phyloP scores from a whole-genome alignment of 1,140 invertebrate genomes.

The Lasioglossum baleicum region DNA sequence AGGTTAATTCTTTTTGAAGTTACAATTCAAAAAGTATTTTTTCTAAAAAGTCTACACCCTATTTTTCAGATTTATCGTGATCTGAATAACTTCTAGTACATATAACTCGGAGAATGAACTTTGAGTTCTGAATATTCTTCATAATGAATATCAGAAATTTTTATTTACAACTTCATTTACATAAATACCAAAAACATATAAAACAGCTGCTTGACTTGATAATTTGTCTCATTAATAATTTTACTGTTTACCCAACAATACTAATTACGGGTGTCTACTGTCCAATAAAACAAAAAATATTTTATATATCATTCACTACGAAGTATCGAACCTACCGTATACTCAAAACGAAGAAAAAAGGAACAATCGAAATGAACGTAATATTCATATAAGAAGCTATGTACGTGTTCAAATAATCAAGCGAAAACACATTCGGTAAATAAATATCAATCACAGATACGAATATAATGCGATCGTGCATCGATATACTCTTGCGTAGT shows the following conservation, averaged over 20 bases:
- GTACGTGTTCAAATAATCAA: background rate
- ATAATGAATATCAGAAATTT: background rate
- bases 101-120: background rate
- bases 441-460: slow-evolving; percentile 5
- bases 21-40: background rate
- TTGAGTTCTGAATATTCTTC: background rate
- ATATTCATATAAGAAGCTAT: background rate
- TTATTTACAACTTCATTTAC: background rate
- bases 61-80: background rate
- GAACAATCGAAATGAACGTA: background rate
- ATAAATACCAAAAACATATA: background rate
- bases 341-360: background rate
- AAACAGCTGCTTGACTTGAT: background rate
- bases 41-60: background rate
- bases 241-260: background rate
- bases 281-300: background rate
- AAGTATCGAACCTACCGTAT: background rate
- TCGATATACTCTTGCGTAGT: background rate
- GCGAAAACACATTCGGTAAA: background rate
- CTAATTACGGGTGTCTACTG: background rate
- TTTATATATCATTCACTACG: background rate
- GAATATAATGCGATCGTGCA: slow-evolving; percentile 13
- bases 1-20: background rate
- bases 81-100: background rate
- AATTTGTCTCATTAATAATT: background rate